Evolutionary conservation across 2,888 invertebrate species (phyloP).

Genomic region (Synergus itoensis): DNA sequence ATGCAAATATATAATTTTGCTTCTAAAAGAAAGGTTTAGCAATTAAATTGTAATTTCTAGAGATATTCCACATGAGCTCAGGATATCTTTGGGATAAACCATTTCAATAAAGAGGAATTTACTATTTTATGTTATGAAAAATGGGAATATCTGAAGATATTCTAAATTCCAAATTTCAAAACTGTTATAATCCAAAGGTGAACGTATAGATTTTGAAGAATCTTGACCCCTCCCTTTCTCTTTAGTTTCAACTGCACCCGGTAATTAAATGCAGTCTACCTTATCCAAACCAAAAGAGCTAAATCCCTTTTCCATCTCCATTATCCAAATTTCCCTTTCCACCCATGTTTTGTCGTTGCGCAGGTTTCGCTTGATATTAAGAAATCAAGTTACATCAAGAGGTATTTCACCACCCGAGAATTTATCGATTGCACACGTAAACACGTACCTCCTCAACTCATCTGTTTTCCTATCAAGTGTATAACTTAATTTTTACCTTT

Average conservation of each 20-base stretch:
- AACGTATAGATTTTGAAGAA: neutral
- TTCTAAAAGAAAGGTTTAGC: too few species aligned
- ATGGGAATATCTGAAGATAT: too few species aligned
- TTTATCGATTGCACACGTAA: neutral
- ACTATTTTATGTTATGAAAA: too few species aligned
- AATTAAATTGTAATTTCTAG: too few species aligned
- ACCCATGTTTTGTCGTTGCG: constrained; percentile 9
- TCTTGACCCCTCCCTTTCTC: too few species aligned
- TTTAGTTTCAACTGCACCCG: too few species aligned
- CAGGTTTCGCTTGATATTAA: neutral
- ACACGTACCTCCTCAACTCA: neutral
- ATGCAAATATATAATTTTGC: too few species aligned
- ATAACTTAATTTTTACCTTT: too few species aligned
- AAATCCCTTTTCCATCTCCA: neutral
- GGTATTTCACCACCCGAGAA: neutral
- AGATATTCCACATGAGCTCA: too few species aligned
- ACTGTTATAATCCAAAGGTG: neutral
- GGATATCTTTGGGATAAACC: too few species aligned
- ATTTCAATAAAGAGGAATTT: too few species aligned
- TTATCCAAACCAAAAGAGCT: neutral
- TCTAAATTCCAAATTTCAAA: too few species aligned
- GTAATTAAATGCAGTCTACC: neutral
- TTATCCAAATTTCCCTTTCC: neutral
- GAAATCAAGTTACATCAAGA: neutral
- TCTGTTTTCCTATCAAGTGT: neutral